A percentile compares a stretch with the other conserved stretches of the same genome.
phyloP scores from a whole-genome alignment of 1,140 invertebrate species.

The Lepidurus arcticus region DNA sequence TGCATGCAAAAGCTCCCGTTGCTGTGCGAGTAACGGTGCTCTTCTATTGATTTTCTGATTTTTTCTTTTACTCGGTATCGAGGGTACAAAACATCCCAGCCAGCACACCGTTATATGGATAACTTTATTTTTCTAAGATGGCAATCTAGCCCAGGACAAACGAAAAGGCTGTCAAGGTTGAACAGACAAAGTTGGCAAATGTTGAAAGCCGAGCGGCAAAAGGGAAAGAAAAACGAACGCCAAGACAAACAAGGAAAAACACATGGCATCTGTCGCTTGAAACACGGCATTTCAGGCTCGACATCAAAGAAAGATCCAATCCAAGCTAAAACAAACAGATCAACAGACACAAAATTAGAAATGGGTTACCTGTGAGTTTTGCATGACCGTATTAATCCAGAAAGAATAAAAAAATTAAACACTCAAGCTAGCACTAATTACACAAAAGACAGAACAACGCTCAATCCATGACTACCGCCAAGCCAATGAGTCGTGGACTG shows the following conservation, averaged over 20 bases:
- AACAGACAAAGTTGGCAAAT: not conserved
- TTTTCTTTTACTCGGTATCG: too few species aligned
- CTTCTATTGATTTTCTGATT: not conserved
- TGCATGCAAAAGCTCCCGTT: not conserved
- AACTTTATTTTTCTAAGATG: too few species aligned
- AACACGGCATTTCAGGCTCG: not conserved
- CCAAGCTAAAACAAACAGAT: not conserved
- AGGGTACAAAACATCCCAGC: too few species aligned
- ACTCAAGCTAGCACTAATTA: not conserved
- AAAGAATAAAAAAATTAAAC: not conserved
- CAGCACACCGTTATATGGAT: too few species aligned
- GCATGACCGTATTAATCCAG: not conserved
- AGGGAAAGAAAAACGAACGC: not conserved
- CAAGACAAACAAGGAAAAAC: not conserved
- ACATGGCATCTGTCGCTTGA: not conserved
- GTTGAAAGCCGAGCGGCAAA: not conserved
- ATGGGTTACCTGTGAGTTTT: not conserved
- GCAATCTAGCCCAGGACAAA: too few species aligned
- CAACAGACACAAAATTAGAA: not conserved
- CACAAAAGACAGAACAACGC: not conserved
- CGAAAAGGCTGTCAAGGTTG: not conserved
- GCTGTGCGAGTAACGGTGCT: not conserved
- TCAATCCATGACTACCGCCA: conserved; percentile 15
- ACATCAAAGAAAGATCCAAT: not conserved
- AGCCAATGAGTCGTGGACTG: not conserved